Percentiles rank a stretch among this genome's conserved stretches.
phyloP scores from a whole-genome alignment of 2,888 invertebrate species.

The Gastrophysa polygoni region DNA sequence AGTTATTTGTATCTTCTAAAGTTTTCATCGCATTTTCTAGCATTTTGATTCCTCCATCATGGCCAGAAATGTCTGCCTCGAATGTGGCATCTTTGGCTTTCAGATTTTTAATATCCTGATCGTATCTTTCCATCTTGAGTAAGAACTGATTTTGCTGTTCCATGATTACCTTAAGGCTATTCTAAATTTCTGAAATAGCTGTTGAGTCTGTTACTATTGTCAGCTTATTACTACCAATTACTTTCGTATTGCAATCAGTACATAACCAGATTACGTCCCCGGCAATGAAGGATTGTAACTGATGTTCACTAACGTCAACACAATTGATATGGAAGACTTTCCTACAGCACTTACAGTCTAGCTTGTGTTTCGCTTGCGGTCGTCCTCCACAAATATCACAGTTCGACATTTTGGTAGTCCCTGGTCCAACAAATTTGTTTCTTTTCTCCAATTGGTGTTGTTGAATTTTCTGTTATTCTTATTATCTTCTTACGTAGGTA shows the following conservation, averaged over 20 bases:
- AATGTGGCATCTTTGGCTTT: background rate
- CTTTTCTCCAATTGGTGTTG: background rate
- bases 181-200: background rate
- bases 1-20: background rate
- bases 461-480: background rate
- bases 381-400: conserved; percentile 4
- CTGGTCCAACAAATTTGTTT: background rate
- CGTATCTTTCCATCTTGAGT: background rate
- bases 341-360: background rate
- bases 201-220: background rate
- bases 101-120: background rate
- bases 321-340: conserved; percentile 1
- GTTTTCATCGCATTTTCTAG: background rate
- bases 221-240: background rate
- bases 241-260: background rate
- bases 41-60: too few species aligned
- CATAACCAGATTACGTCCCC: background rate
- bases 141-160: background rate
- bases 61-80: too few species aligned
- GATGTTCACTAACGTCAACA: background rate
- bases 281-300: background rate
- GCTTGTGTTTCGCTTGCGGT: background rate
- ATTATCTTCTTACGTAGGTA: background rate
- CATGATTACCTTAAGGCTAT: background rate
- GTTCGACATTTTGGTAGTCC: conserved; percentile 2